phyloP scores from a whole-genome alignment of 2,888 invertebrate genomes.

The Drosophila putrida region DNA sequence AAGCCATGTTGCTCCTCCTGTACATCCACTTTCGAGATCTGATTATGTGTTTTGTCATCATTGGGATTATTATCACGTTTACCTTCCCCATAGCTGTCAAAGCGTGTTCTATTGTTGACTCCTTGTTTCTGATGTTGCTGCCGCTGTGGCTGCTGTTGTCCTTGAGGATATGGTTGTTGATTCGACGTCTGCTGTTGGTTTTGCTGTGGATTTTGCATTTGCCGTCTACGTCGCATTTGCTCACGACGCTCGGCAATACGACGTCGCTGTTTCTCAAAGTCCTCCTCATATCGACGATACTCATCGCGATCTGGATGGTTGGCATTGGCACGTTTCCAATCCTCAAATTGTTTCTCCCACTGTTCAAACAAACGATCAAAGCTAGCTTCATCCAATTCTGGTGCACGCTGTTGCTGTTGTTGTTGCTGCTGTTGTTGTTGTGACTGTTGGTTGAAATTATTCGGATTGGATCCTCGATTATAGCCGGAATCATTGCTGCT shows the following conservation, averaged over 20 bases:
- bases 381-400: conserved; percentile 90
- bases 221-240: conserved; percentile 89
- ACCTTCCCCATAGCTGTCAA: conserved; percentile 9
- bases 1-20: neutral
- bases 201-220: conserved; percentile 47
- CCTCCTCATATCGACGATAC: conserved; percentile 93
- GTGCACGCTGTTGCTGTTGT: conserved; percentile 90
- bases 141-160: neutral
- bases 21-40: neutral
- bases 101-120: neutral
- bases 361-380: conserved; percentile 95
- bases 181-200: neutral
- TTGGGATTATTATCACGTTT: neutral
- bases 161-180: conserved; percentile 3
- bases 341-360: conserved; percentile 96
- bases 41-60: neutral
- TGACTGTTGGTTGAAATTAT: conserved; percentile 90
- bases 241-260: conserved; percentile 92
- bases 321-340: conserved; percentile 96
- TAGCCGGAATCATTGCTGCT: conserved; percentile 28
- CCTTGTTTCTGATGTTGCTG: neutral
- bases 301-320: conserved; percentile 96
- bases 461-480: conserved; percentile 34
- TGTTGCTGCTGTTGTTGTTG: conserved; percentile 92
- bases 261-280: conserved; percentile 93